phyloP scores from a whole-genome alignment of 1,140 invertebrate species.

The Drosophila eugracilis region DNA sequence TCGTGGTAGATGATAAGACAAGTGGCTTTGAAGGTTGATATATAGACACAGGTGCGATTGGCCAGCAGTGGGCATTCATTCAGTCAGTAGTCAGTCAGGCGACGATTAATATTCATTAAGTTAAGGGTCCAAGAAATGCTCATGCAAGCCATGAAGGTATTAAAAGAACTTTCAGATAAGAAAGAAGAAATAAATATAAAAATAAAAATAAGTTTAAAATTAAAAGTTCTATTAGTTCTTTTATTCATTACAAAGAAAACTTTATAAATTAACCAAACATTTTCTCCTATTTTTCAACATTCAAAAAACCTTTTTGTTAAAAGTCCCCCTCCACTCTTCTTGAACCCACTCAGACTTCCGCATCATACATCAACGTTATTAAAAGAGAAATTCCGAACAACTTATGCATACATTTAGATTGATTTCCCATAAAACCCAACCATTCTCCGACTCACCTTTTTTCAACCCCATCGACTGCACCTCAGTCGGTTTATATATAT shows the following conservation, averaged over 20 bases:
- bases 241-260: too few relatives aligned
- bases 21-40: conserved; percentile 78
- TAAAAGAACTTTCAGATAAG: too few relatives aligned
- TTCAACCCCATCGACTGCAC: conserved; percentile 46
- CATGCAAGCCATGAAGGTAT: neutral
- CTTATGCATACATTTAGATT: conserved; percentile 67
- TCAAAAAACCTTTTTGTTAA: neutral
- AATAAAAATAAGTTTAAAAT: too few relatives aligned
- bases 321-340: neutral
- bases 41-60: conserved; percentile 52
- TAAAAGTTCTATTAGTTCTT: too few relatives aligned
- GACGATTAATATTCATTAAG: conserved; percentile 63
- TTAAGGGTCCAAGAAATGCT: neutral
- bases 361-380: conserved; percentile 45
- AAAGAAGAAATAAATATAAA: neutral
- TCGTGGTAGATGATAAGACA: conserved; percentile 73
- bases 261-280: neutral
- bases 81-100: conserved; percentile 55
- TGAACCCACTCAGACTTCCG: neutral
- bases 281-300: neutral
- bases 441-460: conserved; percentile 17
- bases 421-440: conserved; percentile 69
- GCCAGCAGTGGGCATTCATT: conserved; percentile 25
- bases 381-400: conserved; percentile 38
- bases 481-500: conserved; percentile 46